Percentiles rank a stretch among this genome's conserved stretches.
phyloP scores from a whole-genome alignment of 2,888 invertebrate species.

The Dasysyrphus albostriatus region DNA sequence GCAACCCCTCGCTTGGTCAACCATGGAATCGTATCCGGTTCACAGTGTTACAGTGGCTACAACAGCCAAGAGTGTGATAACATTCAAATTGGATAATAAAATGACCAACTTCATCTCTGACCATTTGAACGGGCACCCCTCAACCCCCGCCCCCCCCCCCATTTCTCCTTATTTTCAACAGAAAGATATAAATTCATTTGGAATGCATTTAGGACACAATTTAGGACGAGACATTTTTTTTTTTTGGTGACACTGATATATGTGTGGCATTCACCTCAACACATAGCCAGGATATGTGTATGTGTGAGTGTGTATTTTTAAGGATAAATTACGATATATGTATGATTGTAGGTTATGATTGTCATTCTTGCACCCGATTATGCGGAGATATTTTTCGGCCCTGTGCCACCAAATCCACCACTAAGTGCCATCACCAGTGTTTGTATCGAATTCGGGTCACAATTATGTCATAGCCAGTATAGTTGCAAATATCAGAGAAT shows the following conservation, averaged over 20 bases:
- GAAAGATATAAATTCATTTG: constrained; percentile 30
- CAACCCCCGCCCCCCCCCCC: not conserved
- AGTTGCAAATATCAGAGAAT: constrained; percentile 19
- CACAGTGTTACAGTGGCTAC: constrained; percentile 29
- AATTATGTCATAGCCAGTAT: constrained; percentile 31
- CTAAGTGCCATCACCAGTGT: constrained; percentile 2
- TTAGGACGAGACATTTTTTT: constrained; percentile 17
- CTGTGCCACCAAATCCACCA: constrained; percentile 31
- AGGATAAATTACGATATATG: constrained; percentile 30
- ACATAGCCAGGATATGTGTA: constrained; percentile 2
- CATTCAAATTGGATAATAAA: constrained; percentile 41
- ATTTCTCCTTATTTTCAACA: not conserved
- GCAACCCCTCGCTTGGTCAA: constrained; percentile 53
- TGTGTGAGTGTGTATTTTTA: constrained; percentile 33
- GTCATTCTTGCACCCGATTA: constrained; percentile 38
- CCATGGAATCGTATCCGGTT: constrained; percentile 65
- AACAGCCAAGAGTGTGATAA: constrained; percentile 48
- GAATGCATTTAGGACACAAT: constrained; percentile 33
- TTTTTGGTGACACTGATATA: constrained; percentile 47
- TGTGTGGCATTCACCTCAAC: constrained; percentile 22
- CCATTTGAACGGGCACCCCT: not conserved
- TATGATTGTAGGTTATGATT: not conserved
- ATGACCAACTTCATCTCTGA: constrained; percentile 13
- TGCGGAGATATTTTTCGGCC: constrained; percentile 66
- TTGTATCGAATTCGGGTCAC: constrained; percentile 37